phyloP scores from a whole-genome alignment of 2,113 vertebrate species.

The Hydrolagus affinis region DNA sequence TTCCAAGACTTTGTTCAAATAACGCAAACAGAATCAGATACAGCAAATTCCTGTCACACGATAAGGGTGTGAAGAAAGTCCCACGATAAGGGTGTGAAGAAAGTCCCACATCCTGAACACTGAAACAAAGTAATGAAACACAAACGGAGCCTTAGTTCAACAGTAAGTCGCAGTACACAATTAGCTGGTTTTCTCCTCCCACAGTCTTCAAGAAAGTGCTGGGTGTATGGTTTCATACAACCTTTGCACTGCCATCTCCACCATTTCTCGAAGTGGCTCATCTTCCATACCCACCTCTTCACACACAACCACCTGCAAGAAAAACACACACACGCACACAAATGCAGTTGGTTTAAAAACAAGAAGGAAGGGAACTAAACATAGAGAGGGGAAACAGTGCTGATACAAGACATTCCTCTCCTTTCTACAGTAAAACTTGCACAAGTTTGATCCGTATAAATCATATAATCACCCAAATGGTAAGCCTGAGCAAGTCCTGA shows the following conservation, averaged over 20 bases:
- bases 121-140: background rate
- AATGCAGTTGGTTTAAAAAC: background rate
- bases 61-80: background rate
- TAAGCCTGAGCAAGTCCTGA: no score
- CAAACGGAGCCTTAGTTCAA: background rate
- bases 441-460: no score
- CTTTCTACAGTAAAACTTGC: no score
- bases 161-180: background rate
- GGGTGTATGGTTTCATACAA: constrained; percentile 80
- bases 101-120: background rate
- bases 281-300: constrained; percentile 73
- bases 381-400: no score
- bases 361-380: no score
- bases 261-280: constrained; percentile 77
- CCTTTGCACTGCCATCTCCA: constrained; percentile 75
- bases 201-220: constrained; percentile 43
- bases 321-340: constrained; percentile 22
- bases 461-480: no score
- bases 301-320: constrained; percentile 63
- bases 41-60: no score
- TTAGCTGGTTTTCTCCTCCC: background rate
- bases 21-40: no score
- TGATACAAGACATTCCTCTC: no score
- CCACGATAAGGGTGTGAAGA: background rate
- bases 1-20: background rate